A percentile compares a stretch with the other conserved stretches of the same genome.
Evolutionary conservation across 2,113 vertebrate species (phyloP).

Genomic region (Zootoca vivipara): DNA sequence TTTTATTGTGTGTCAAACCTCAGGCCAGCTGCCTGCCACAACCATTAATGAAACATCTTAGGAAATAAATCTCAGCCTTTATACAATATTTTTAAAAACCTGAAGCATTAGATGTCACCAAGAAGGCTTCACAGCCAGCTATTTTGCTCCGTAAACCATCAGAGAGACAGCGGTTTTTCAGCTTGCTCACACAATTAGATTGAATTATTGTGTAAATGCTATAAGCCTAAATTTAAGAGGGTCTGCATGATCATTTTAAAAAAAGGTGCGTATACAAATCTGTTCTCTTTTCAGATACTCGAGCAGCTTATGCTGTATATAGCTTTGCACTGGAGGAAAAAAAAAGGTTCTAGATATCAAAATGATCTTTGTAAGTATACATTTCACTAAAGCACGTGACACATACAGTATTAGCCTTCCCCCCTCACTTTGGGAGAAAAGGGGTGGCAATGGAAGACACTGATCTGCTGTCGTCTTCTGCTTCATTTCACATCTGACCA

Average conservation of each 20-base stretch:
- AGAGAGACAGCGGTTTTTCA: constrained; percentile 70
- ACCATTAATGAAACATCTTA: constrained; percentile 88
- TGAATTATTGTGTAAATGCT: constrained; percentile 73
- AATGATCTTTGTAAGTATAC: constrained; percentile 30
- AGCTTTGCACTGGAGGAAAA: constrained; percentile 39
- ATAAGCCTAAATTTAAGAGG: constrained; percentile 66
- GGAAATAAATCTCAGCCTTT: constrained; percentile 88
- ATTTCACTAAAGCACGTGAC: background rate
- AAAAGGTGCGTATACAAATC: constrained; percentile 64
- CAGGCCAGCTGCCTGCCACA: constrained; percentile 83
- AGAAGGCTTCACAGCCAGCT: constrained; percentile 74
- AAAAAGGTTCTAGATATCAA: constrained; percentile 38
- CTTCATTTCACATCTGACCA: background rate
- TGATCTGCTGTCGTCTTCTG: constrained; percentile 17
- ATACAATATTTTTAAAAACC: constrained; percentile 83
- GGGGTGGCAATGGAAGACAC: constrained; percentile 16
- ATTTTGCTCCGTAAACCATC: constrained; percentile 64
- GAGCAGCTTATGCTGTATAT: constrained; percentile 49
- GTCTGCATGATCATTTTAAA: constrained; percentile 60
- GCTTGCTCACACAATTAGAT: constrained; percentile 72
- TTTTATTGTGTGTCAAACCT: constrained; percentile 94
- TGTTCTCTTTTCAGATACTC: constrained; percentile 58
- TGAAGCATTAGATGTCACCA: constrained; percentile 84
- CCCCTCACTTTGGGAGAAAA: background rate
- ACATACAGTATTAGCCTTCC: constrained; percentile 5